phyloP scores from a whole-genome alignment of 2,888 invertebrate species.

The Antheraea yamamai region DNA sequence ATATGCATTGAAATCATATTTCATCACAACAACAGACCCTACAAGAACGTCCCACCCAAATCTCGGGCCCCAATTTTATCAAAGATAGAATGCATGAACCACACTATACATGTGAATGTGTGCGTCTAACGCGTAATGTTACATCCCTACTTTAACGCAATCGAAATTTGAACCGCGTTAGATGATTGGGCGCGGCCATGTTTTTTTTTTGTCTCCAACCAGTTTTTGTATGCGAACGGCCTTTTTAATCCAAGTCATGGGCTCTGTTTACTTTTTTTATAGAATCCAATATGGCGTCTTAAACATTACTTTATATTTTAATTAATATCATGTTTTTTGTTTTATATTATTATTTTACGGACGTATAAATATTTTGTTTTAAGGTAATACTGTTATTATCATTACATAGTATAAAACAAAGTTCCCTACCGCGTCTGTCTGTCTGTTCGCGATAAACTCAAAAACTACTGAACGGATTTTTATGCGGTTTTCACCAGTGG shows the following conservation, averaged over 20 bases:
- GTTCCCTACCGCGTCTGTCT: too few species aligned
- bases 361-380: neutral
- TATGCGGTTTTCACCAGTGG: too few species aligned
- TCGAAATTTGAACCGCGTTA: slow-evolving; percentile 75
- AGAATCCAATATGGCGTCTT: slow-evolving; percentile 28
- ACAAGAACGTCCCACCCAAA: neutral
- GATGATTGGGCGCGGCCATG: slow-evolving; percentile 65
- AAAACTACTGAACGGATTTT: too few species aligned
- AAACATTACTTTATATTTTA: neutral
- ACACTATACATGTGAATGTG: slow-evolving; percentile 31
- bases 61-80: slow-evolving; percentile 1
- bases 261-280: slow-evolving; percentile 22
- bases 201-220: slow-evolving; percentile 40
- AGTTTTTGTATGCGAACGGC: slow-evolving; percentile 31
- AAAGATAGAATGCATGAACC: neutral
- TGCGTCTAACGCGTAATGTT: slow-evolving; percentile 50
- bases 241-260: slow-evolving; percentile 9
- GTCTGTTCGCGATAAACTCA: too few species aligned
- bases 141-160: slow-evolving; percentile 59
- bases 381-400: too few species aligned
- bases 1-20: neutral
- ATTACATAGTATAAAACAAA: too few species aligned
- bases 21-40: neutral
- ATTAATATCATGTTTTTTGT: neutral
- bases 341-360: neutral